A percentile compares a stretch with the other conserved stretches of the same genome.
Evolutionary conservation across 2,797 vertebrate genomes (phyloP).

Genomic region (Buphagus erythrorhynchus): DNA sequence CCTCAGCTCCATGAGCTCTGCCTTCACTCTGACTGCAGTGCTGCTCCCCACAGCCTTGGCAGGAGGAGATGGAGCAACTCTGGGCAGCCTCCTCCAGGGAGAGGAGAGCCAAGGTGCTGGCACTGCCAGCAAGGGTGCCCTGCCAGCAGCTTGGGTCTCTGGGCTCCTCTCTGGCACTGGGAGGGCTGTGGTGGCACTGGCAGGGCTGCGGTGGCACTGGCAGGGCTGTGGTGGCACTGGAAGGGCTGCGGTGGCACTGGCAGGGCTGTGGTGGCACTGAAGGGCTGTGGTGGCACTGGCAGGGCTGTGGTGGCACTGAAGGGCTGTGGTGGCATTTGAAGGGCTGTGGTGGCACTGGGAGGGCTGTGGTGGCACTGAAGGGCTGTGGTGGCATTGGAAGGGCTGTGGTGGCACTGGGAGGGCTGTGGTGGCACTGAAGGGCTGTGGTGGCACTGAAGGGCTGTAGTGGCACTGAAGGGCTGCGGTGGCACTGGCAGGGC

Average conservation of each 20-base stretch:
- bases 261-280: background rate
- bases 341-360: no score
- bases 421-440: no score
- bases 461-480: background rate
- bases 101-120: background rate
- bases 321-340: background rate
- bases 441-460: no score
- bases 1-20: background rate
- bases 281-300: background rate
- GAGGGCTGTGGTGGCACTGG: accelerated
- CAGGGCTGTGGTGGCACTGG: background rate
- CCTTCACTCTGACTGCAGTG: accelerated
- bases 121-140: background rate
- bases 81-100: background rate
- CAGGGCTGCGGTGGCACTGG: background rate
- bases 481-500: background rate
- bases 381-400: no score
- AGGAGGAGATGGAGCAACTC: background rate
- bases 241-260: accelerated
- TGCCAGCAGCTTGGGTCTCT: background rate
- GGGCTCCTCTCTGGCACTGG: background rate
- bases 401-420: no score
- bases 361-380: no score
- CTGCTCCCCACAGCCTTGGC: background rate
- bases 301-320: background rate